Base-by-base conservation (phyloP, 2,797 vertebrate species). In the Chaunax sp. region DNA sequence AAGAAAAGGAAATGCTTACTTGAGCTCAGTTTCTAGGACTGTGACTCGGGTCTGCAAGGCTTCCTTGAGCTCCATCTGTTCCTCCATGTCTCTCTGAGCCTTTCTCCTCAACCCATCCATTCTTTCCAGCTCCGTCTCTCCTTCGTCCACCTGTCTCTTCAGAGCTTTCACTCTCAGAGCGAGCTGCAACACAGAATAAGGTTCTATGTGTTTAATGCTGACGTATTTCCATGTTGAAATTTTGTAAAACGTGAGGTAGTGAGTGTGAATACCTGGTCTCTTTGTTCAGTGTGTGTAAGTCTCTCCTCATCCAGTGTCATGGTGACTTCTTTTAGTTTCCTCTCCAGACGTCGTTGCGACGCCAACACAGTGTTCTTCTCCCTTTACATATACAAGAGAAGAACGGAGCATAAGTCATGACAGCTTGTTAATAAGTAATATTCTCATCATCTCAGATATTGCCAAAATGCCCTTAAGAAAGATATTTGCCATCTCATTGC, bases 111-210 rank as follows among this genome's bases (percentile, higher is more conserved):
- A 73, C 0, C 90, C 84, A 0, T 98, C 97, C 46, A 98, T 72
- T 9, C 97, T 89, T 82, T 98, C 97, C 1, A 96, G 92, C 88
- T 98, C 97, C 0, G 96, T 96, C 88, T 99, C 97, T 0, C 97
- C 93, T 80, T 98, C 96, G 11, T 98, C 97, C 80, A 99, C 94
- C 84, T 98, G 97, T n/a, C 97, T 89, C 94, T 99, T 98, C 70
- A 99, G 87, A n/a, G 97, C 95, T 88, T 99, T 99, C 81, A 99
- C 96, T 54, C 90, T 92, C 58, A 99, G 90, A 81, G 94, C 72
- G 14, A 99, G 92, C 97, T 98, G 85, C 25, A 55, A 59, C 47
- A 61, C 19, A 63, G 16, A 23, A 41, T 3, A n/a, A 28, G 35
- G 41, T 41, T 25, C 13, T 41, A 16, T 28, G 22, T 12, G n/a